A percentile compares a stretch with the other conserved stretches of the same genome.
phyloP scores from a whole-genome alignment of 2,888 invertebrate species.

The Platycheirus albimanus region DNA sequence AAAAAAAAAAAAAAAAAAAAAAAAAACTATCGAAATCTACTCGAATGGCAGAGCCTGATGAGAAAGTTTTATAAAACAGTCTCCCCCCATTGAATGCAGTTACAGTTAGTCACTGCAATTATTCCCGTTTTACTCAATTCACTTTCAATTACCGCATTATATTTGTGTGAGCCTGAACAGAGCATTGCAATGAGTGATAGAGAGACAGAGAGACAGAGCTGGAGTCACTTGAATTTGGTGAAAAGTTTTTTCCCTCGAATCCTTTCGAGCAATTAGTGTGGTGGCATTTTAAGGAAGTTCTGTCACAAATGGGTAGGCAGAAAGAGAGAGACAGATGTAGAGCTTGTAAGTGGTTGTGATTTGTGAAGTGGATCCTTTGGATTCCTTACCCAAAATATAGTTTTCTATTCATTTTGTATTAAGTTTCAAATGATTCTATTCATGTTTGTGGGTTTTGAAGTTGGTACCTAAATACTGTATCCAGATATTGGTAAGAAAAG shows the following conservation, averaged over 20 bases:
- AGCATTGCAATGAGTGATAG: neutral
- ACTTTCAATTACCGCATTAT: conserved; percentile 61
- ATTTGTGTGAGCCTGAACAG: neutral
- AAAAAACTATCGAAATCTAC: conserved; percentile 48
- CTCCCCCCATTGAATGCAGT: conserved; percentile 50
- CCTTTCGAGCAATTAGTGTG: conserved; percentile 47
- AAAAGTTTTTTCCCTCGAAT: conserved; percentile 50
- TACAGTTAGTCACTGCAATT: conserved; percentile 53
- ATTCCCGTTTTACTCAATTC: conserved; percentile 67
- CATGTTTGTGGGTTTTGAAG: no score
- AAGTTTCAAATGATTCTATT: no score
- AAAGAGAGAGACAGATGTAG: no score
- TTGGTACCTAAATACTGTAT: no score
- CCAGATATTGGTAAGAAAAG: no score
- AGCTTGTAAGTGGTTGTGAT: neutral
- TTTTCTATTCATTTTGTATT: no score
- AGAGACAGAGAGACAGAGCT: neutral
- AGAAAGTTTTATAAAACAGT: conserved; percentile 61
- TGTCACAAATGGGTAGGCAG: neutral
- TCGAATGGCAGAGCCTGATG: conserved; percentile 57
- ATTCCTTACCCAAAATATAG: no score
- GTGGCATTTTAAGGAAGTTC: neutral
- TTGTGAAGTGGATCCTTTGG: neutral
- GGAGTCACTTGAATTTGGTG: neutral
- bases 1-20: neutral